phyloP scores from a whole-genome alignment of 2,888 invertebrate genomes.

The Drosophila stalkeri region DNA sequence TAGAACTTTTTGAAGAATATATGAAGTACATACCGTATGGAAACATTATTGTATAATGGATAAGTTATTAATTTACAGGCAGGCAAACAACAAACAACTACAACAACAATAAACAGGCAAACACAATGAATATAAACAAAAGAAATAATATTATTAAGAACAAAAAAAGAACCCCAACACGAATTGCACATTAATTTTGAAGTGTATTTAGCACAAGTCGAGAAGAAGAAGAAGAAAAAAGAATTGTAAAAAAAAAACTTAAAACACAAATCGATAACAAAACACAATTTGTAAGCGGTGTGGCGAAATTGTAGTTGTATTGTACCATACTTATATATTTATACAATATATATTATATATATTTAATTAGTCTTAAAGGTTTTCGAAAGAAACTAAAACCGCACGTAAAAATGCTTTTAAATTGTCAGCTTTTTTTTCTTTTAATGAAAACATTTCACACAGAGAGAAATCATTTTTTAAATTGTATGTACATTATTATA shows the following conservation, averaged over 20 bases:
- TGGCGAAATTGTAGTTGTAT: slow-evolving; percentile 68
- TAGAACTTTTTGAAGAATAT: slow-evolving; percentile 65
- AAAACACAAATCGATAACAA: slow-evolving; percentile 28
- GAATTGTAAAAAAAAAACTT: slow-evolving; percentile 62
- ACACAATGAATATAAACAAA: slow-evolving; percentile 47
- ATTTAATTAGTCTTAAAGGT: slow-evolving; percentile 65
- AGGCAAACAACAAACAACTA: slow-evolving; percentile 29
- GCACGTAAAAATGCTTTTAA: slow-evolving; percentile 70
- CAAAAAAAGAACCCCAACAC: slow-evolving; percentile 46
- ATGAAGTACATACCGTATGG: slow-evolving; percentile 64
- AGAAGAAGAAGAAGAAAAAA: slow-evolving; percentile 18
- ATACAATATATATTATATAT: slow-evolving; percentile 31
- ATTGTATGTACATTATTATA: slow-evolving; percentile 73
- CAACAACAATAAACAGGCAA: slow-evolving; percentile 34
- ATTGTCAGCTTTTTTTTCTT: slow-evolving; percentile 57
- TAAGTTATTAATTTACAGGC: slow-evolving; percentile 70
- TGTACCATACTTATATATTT: slow-evolving; percentile 45
- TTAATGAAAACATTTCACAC: slow-evolving; percentile 13
- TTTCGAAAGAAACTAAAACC: slow-evolving; percentile 47
- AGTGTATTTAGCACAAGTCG: slow-evolving; percentile 73
- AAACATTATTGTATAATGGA: slow-evolving; percentile 67
- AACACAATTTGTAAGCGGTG: slow-evolving; percentile 38
- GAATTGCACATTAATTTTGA: slow-evolving; percentile 80
- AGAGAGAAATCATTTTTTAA: slow-evolving; percentile 54
- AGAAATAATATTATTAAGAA: slow-evolving; percentile 56